Evolutionary conservation across 2,113 vertebrate species (phyloP), one percentile per base, ranked within the genome.

Genomic region (Cyrtonyx montezumae): DNA sequence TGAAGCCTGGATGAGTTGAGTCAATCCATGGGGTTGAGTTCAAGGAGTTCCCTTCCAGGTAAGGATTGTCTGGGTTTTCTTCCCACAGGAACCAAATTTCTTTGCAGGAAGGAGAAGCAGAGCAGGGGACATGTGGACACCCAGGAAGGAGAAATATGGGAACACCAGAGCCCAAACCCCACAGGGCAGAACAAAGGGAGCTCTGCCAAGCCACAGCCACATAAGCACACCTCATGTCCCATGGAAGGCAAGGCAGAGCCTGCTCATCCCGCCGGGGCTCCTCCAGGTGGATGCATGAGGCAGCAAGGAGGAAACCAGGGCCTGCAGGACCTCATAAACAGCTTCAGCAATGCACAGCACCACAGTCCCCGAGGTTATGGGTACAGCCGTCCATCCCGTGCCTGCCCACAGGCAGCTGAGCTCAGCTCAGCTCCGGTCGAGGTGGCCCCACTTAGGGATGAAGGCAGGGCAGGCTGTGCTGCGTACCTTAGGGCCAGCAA

Each of bases 361-460:
- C 2, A 22, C 4, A 23, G 6, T 58, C 19, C 48, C 16, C 0
- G 0, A 76, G 70, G 25, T 4, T 34, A 5, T 0, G 3, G 49
- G 49, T 6, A 55, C 71, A 25, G 48, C 36, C 48, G 45, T 3
- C 43, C 68, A 28, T 63, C 42, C 63, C 4, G 7, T 0, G 2
- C 61, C 49, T 1, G 13, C 61, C 58, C 61, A 15, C 11, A 26
- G 61, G 61, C 61, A 63, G 61, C 36, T 15, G 5, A 11, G 37
- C 36, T 15, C 7, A 11, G 37, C 16, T 40, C 11, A 17, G 37
- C 61, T 63, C 21, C 23, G 4, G 9, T 25, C 23, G 37, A 40
- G 37, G 37, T 19, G 10, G 25, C 61, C 26, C 61, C 26, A 8
- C 61, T 63, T 9, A 7, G 25, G 37, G 36, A 19, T 28, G 61